phyloP scores from a whole-genome alignment of 53 echinoderm and acorn worm species.

The Glandiceps talaboti region DNA sequence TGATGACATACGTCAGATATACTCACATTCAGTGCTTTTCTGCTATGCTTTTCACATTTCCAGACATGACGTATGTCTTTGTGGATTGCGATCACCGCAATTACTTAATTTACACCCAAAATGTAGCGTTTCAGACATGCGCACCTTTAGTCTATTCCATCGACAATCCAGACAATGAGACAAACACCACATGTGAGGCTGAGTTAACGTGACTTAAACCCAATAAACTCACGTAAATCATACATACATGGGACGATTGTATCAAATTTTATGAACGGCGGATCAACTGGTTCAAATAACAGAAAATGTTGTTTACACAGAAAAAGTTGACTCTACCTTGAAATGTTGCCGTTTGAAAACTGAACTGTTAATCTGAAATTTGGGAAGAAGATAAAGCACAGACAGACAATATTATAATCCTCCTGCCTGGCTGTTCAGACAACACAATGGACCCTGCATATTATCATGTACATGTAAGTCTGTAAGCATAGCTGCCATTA shows the following conservation, averaged over 20 bases:
- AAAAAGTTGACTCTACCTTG: neutral
- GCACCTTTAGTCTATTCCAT: neutral
- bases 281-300: neutral
- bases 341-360: neutral
- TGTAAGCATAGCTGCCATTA: neutral
- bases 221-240: neutral
- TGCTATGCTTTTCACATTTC: neutral
- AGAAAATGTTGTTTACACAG: neutral
- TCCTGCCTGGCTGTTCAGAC: too few relatives aligned
- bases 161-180: neutral
- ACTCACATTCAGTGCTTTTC: neutral
- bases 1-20: neutral
- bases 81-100: neutral
- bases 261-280: neutral
- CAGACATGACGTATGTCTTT: neutral
- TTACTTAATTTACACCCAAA: neutral
- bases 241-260: neutral
- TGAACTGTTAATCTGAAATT: neutral
- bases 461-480: neutral
- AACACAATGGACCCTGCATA: neutral
- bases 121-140: neutral
- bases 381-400: neutral
- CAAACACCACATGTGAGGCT: neutral
- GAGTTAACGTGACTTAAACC: neutral
- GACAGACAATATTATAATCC: too few relatives aligned